Conservation (phyloP, 1,140 invertebrate genomes). For the Prorops nasuta region DNA sequence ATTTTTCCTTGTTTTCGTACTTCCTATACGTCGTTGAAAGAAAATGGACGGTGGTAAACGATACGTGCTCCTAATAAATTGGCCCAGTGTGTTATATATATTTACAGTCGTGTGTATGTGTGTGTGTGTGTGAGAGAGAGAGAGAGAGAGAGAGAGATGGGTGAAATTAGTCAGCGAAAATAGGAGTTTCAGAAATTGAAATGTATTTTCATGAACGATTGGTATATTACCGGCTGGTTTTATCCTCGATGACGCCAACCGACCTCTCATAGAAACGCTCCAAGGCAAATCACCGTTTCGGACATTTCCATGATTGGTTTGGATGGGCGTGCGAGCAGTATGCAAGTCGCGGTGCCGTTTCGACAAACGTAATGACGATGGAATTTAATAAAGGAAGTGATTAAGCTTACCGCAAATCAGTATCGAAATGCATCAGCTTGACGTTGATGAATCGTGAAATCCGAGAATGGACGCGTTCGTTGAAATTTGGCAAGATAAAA, state of each 20-base stretch:
- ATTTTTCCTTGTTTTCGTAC: too few species aligned
- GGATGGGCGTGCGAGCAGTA: constrained; percentile 11
- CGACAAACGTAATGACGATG: constrained; percentile 15
- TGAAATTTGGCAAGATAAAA: constrained; percentile 26
- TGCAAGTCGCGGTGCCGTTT: constrained; percentile 18
- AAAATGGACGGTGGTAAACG: too few species aligned
- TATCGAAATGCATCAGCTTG: constrained; percentile 27
- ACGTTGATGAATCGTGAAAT: constrained; percentile 32
- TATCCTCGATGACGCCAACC: constrained; percentile 3
- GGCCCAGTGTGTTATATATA: too few species aligned
- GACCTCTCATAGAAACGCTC: too few species aligned
- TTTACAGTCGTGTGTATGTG: too few species aligned
- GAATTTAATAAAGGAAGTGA: constrained; percentile 38
- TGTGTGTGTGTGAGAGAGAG: too few species aligned
- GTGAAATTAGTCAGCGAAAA: too few species aligned
- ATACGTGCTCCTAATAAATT: too few species aligned
- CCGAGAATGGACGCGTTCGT: constrained; percentile 4
- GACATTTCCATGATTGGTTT: constrained; percentile 30
- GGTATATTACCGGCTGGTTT: constrained; percentile 5
- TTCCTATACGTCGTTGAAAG: too few species aligned
- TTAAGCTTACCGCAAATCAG: constrained; percentile 34
- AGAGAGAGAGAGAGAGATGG: too few species aligned
- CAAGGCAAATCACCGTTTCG: constrained; percentile 28
- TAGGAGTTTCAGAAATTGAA: too few species aligned
- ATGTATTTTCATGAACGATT: too few species aligned